Evolutionary conservation across 2,888 invertebrate genomes (phyloP), one percentile per base, ranked within the genome.

Genomic region (Andrena fulva): DNA sequence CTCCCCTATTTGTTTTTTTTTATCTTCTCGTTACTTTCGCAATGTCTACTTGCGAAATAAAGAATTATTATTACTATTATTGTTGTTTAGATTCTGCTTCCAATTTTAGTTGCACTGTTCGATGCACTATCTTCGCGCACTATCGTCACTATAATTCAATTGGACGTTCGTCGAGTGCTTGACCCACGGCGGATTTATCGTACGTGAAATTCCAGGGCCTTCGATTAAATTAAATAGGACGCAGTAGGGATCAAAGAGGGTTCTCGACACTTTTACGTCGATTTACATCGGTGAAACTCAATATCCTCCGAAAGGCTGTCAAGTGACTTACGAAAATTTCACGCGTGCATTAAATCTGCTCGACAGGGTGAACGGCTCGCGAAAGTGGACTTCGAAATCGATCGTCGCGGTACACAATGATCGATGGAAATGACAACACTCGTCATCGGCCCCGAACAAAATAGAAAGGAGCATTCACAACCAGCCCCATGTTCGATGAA

Each of bases 171-270:
- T 6, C 35, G n/a, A 42, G 66, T 42, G 42, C 48, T 42, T 42
- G 50, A n/a, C 68, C 42, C 42, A 42, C 5, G 42, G 5, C 5
- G 16, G 42, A 42, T 42, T 42, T 16, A 42, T 42, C 42, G 16
- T 42, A 42, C 16, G 42, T 16, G 42, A 42, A 16, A 16, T 42
- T 42, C 42, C 42, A 42, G 42, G 42, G 42, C 42, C 16, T 8
- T 50, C 50, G 67, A 60, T 74, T 56, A n/a, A 60, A 16, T 33
- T 60, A 62, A 67, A 33, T 60, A 6, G 56, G 33, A 75, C 24
- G 59, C 31, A 67, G 20, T 12, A 5, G 24, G 5, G 52, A 2
- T 42, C 20, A 48, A 16, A 29, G 3, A 16, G n/a, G 31, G 16
- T 20, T 20, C 8, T 31, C 12, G 2, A 27, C 6, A 12, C 42